Percentiles rank a stretch among this genome's conserved stretches.
phyloP scores from a whole-genome alignment of 1,140 invertebrate genomes.

The Listronotus oregonensis region DNA sequence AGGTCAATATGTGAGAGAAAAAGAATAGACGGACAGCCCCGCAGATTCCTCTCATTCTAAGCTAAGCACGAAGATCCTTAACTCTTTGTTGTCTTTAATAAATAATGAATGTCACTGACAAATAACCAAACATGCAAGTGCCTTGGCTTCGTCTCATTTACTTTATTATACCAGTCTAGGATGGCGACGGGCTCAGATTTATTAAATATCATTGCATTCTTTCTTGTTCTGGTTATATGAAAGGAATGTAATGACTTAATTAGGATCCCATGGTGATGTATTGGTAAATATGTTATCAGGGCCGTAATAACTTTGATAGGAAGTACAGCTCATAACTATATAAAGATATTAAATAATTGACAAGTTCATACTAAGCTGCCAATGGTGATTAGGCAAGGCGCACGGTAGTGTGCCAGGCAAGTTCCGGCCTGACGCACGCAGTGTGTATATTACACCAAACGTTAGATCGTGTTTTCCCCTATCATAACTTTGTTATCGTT shows the following conservation, averaged over 20 bases:
- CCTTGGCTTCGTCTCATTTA: conserved; percentile 47
- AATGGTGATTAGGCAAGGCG: too few species aligned
- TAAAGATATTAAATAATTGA: too few species aligned
- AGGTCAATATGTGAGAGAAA: conserved; percentile 33
- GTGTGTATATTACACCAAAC: too few species aligned
- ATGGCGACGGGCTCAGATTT: conserved; percentile 38
- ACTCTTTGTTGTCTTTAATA: conserved; percentile 50
- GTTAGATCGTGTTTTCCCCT: too few species aligned
- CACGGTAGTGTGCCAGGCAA: too few species aligned
- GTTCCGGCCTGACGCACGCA: too few species aligned
- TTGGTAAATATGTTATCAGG: too few species aligned
- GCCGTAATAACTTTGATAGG: neutral
- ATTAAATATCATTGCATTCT: conserved; percentile 43
- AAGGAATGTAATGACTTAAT: conserved; percentile 29
- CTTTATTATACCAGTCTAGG: conserved; percentile 43
- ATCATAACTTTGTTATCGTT: too few species aligned
- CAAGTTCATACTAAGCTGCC: too few species aligned
- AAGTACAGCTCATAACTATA: neutral
- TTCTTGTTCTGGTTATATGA: conserved; percentile 21
- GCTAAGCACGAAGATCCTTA: conserved; percentile 45
- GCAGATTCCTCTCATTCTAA: conserved; percentile 50
- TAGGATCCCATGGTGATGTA: too few species aligned
- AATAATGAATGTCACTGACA: conserved; percentile 52
- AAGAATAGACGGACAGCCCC: conserved; percentile 38
- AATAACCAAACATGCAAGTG: conserved; percentile 49